Evolutionary conservation across 1,140 invertebrate genomes (phyloP).

Genomic region (Eciton burchellii): DNA sequence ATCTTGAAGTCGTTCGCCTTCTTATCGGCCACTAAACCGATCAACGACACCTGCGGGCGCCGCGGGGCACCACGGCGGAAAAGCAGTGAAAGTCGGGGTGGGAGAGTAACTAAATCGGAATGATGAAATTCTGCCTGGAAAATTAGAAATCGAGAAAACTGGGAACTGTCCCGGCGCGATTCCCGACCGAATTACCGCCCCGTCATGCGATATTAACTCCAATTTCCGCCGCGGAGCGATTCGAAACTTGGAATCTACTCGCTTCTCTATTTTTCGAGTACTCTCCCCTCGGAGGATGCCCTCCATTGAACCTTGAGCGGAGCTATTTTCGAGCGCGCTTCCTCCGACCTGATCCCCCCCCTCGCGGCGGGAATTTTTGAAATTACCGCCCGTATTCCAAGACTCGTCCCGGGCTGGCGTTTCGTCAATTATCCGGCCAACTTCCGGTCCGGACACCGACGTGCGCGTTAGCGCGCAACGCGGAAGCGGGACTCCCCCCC

Average conservation of each 20-base stretch:
- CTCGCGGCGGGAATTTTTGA: background rate
- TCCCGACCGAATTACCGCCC: background rate
- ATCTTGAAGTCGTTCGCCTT: conserved; percentile 64
- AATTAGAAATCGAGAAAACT: too few relatives aligned
- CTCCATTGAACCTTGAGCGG: background rate
- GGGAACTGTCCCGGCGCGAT: background rate
- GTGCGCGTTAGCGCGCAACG: background rate
- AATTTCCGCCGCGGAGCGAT: background rate
- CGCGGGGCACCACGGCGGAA: background rate
- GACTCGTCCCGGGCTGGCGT: too few relatives aligned
- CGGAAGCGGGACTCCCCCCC: background rate
- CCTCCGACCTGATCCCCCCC: background rate
- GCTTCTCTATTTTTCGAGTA: background rate
- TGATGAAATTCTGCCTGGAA: too few relatives aligned
- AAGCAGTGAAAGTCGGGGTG: background rate
- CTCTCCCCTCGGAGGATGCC: background rate
- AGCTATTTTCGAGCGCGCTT: background rate
- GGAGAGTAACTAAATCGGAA: background rate
- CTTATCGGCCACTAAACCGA: conserved; percentile 68
- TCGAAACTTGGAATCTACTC: background rate
- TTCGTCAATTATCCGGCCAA: background rate
- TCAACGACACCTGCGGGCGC: conserved; percentile 10
- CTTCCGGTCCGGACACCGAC: background rate
- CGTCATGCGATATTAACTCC: background rate
- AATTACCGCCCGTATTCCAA: background rate